These are phyloP conservation scores for Bombus fervidus DNA, from an alignment of 1,140 invertebrate genomes.

Conservation along the genomic window DNA sequence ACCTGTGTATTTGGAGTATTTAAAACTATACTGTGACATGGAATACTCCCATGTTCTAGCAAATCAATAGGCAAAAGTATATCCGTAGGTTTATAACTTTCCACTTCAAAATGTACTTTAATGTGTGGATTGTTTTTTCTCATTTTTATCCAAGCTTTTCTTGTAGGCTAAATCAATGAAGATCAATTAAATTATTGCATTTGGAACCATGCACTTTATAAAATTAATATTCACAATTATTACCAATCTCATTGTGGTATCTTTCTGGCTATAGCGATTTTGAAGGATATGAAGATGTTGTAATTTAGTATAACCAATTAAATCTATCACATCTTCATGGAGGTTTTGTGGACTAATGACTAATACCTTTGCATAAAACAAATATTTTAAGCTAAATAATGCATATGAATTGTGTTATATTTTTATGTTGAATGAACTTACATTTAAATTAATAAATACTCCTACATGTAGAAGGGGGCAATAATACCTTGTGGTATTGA, in stretches of 20 bases:
- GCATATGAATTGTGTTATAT: neutral
- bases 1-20: conserved; percentile 86
- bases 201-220: neutral
- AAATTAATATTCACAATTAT: conserved; percentile 32
- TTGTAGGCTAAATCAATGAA: conserved; percentile 73
- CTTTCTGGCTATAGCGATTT: conserved; percentile 87
- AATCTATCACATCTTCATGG: conserved; percentile 88
- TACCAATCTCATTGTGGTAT: conserved; percentile 80
- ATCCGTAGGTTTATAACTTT: conserved; percentile 82
- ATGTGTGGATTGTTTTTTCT: conserved; percentile 83
- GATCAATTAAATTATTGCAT: neutral
- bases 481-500: conserved; percentile 89
- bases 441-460: conserved; percentile 89
- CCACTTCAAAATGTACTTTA: conserved; percentile 84
- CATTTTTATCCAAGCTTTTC: conserved; percentile 82
- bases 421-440: conserved; percentile 71
- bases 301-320: conserved; percentile 87
- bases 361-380: conserved; percentile 82
- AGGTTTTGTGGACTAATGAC: conserved; percentile 92
- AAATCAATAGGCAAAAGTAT: conserved; percentile 79
- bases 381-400: neutral
- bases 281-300: conserved; percentile 90
- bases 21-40: conserved; percentile 87
- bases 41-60: conserved; percentile 84
- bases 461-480: conserved; percentile 90